Percentiles rank a stretch among this genome's conserved stretches.
Conservation (phyloP, 2,888 invertebrate genomes). For the Noctuana brunneofusca region DNA sequence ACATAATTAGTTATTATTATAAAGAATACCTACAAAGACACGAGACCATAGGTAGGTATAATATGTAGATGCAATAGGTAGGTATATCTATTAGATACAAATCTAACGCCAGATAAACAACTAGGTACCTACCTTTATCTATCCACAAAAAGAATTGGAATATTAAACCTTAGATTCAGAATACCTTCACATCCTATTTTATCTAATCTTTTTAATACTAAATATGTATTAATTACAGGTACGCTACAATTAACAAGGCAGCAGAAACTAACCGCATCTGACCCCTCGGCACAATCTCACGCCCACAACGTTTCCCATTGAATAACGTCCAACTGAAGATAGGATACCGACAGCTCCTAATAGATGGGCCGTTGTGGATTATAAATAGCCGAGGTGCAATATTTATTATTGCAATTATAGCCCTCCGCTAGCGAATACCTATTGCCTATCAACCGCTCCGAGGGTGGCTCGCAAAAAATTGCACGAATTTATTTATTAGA, state of each 20-base stretch:
- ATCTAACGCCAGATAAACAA: too few species aligned
- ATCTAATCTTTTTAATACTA: too few species aligned
- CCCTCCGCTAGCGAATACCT: constrained; percentile 42
- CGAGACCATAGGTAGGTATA: too few species aligned
- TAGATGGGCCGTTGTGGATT: constrained; percentile 57
- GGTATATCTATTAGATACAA: too few species aligned
- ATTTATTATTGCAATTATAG: constrained; percentile 74
- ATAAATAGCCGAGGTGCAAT: constrained; percentile 64
- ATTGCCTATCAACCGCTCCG: constrained; percentile 30
- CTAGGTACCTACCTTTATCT: too few species aligned
- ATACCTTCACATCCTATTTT: too few species aligned
- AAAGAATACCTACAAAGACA: too few species aligned
- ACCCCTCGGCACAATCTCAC: constrained; percentile 41
- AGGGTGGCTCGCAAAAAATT: constrained; percentile 24
- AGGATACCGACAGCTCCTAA: constrained; percentile 62
- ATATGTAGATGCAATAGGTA: too few species aligned
- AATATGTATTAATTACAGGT: background rate
- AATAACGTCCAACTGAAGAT: constrained; percentile 55
- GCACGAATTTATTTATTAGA: constrained; percentile 19
- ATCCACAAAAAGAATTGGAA: too few species aligned
- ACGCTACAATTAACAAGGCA: constrained; percentile 5
- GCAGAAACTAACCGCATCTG: constrained; percentile 14
- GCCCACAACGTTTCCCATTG: constrained; percentile 46
- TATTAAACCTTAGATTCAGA: too few species aligned
- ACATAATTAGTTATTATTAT: too few species aligned